These are phyloP conservation scores for Xestobium rufovillosum DNA, from an alignment of 2,888 invertebrate genomes.

Conservation along the genomic window DNA sequence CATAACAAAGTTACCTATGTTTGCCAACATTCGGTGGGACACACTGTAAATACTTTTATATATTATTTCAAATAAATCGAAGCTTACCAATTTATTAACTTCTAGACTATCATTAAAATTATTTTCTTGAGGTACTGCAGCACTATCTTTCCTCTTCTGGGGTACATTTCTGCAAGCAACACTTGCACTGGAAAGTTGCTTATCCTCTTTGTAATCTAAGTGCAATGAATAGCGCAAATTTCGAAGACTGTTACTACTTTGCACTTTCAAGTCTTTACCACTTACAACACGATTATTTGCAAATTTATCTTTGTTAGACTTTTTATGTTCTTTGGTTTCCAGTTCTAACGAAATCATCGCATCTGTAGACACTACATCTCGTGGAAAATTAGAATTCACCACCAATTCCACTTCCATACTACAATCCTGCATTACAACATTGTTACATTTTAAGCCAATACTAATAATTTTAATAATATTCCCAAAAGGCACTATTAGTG, in stretches of 20 bases:
- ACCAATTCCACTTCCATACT: slow-evolving; percentile 49
- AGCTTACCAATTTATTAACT: slow-evolving; percentile 33
- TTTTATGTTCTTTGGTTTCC: slow-evolving; percentile 30
- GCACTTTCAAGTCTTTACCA: slow-evolving; percentile 52
- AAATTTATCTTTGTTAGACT: slow-evolving; percentile 29
- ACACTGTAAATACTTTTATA: too few species aligned
- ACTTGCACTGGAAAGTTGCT: slow-evolving; percentile 64
- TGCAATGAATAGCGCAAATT: slow-evolving; percentile 63
- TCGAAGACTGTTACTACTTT: slow-evolving; percentile 51
- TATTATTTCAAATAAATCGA: too few species aligned
- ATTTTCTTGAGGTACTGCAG: slow-evolving; percentile 27
- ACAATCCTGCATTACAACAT: slow-evolving; percentile 51
- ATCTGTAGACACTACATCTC: slow-evolving; percentile 56
- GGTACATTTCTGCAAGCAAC: slow-evolving; percentile 53
- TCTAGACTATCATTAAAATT: slow-evolving; percentile 33
- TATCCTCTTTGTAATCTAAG: slow-evolving; percentile 77
- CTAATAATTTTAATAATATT: slow-evolving; percentile 46
- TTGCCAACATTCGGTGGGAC: too few species aligned
- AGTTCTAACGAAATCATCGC: slow-evolving; percentile 51
- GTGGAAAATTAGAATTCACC: slow-evolving; percentile 54
- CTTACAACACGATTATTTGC: slow-evolving; percentile 47
- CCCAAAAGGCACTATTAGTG: slow-evolving; percentile 39
- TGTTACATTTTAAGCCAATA: slow-evolving; percentile 33
- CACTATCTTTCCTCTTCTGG: slow-evolving; percentile 63
- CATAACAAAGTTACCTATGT: too few species aligned